A percentile compares a stretch with the other conserved stretches of the same genome.
Evolutionary conservation across 2,888 invertebrate species (phyloP).

Genomic region (Phengaris arion): DNA sequence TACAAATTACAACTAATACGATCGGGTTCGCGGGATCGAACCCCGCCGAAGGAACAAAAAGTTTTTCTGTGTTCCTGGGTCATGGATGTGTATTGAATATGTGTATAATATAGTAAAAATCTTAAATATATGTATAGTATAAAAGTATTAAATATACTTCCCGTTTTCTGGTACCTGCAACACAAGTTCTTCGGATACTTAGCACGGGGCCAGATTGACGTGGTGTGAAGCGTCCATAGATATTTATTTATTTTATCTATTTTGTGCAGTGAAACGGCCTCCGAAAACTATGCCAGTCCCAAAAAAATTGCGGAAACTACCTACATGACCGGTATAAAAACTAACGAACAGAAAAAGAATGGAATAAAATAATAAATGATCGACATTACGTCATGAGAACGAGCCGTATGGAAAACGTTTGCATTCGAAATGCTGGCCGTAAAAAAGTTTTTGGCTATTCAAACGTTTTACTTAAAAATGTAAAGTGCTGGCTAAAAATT

Average conservation of each 20-base stretch:
- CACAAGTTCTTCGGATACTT: no score
- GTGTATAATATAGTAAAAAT: no score
- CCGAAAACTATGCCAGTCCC: background rate
- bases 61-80: no score
- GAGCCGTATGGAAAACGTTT: background rate
- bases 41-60: no score
- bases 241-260: background rate
- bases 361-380: background rate
- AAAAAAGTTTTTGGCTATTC: background rate
- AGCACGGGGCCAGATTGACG: no score
- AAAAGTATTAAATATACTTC: no score
- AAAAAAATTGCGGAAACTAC: background rate
- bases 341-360: conserved; percentile 3
- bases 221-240: no score
- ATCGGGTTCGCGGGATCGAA: no score
- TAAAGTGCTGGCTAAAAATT: background rate
- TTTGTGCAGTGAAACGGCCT: background rate
- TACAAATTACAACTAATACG: no score
- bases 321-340: conserved; percentile 9
- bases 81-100: no score
- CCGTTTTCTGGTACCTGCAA: no score
- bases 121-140: no score
- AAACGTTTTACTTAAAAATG: background rate
- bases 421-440: background rate
- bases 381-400: background rate